phyloP scores from a whole-genome alignment of 53 echinoderm and acorn worm species.

The Apostichopus leukothele region DNA sequence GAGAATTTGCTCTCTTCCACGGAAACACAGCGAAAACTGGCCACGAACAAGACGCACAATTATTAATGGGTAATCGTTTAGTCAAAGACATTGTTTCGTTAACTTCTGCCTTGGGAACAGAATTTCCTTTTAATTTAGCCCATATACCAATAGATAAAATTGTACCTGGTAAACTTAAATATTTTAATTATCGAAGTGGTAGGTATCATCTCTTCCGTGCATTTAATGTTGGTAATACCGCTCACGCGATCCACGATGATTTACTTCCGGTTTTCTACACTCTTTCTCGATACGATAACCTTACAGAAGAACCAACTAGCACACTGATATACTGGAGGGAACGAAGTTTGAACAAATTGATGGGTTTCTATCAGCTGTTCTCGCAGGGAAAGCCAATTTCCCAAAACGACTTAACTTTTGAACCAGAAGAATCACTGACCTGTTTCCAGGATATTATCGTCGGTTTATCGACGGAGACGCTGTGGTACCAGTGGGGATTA shows the following conservation, averaged over 20 bases:
- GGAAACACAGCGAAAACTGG: no score
- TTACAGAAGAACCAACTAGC: constrained; percentile 20
- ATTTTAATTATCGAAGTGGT: neutral
- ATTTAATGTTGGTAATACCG: neutral
- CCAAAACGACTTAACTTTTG: constrained; percentile 38
- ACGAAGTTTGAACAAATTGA: constrained; percentile 30
- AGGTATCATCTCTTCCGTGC: neutral
- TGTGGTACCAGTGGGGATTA: constrained; percentile 80
- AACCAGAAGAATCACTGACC: constrained; percentile 21
- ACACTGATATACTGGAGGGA: constrained; percentile 61
- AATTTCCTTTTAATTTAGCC: no score
- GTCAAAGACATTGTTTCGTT: no score
- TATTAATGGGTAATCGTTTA: no score
- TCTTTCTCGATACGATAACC: constrained; percentile 36
- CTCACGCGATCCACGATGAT: constrained; percentile 75
- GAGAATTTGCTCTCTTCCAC: no score
- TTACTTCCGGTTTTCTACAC: constrained; percentile 66
- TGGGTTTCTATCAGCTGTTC: constrained; percentile 45
- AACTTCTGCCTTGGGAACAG: no score
- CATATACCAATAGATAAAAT: no score
- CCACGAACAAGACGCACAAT: no score
- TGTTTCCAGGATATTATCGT: constrained; percentile 64
- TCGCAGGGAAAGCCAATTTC: constrained; percentile 46
- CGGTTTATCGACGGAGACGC: constrained; percentile 56
- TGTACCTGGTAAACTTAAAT: no score